Evolutionary conservation across 1,140 invertebrate species (phyloP).

Genomic region (Microplitis mediator): DNA sequence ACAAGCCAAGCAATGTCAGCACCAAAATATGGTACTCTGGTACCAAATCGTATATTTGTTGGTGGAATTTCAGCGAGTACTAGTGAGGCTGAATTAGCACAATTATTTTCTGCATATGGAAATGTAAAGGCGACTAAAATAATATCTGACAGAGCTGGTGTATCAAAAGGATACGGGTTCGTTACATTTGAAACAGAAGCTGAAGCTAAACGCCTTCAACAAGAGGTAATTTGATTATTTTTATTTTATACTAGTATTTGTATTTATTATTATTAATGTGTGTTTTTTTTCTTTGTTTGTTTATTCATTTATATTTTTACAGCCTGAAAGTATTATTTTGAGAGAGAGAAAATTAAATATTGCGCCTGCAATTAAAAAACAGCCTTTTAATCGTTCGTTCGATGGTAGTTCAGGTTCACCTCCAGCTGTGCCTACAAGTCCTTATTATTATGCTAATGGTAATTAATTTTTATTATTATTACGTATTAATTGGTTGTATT

Average conservation of each 20-base stretch:
- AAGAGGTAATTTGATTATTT: slow-evolving; percentile 59
- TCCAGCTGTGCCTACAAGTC: slow-evolving; percentile 62
- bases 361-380: slow-evolving; percentile 89
- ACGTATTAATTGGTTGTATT: slow-evolving; percentile 4
- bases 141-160: slow-evolving; percentile 89
- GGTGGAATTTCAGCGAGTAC: slow-evolving; percentile 89
- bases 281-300: slow-evolving; percentile 6
- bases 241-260: neutral
- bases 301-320: slow-evolving; percentile 45
- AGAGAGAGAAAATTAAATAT: slow-evolving; percentile 86
- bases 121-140: slow-evolving; percentile 93
- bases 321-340: slow-evolving; percentile 77
- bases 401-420: slow-evolving; percentile 59
- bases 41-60: slow-evolving; percentile 94
- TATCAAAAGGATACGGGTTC: slow-evolving; percentile 94
- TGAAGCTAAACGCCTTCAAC: slow-evolving; percentile 78
- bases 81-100: slow-evolving; percentile 81
- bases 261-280: neutral
- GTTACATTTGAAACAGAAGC: slow-evolving; percentile 94
- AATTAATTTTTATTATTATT: slow-evolving; percentile 31
- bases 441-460: slow-evolving; percentile 67
- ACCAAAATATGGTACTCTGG: slow-evolving; percentile 78
- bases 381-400: slow-evolving; percentile 63
- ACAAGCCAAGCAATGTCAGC: slow-evolving; percentile 64
- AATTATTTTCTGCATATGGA: slow-evolving; percentile 85